A percentile compares a stretch with the other conserved stretches of the same genome.
phyloP scores from a whole-genome alignment of 2,888 invertebrate species.

The Pristionchus fissidentatus region DNA sequence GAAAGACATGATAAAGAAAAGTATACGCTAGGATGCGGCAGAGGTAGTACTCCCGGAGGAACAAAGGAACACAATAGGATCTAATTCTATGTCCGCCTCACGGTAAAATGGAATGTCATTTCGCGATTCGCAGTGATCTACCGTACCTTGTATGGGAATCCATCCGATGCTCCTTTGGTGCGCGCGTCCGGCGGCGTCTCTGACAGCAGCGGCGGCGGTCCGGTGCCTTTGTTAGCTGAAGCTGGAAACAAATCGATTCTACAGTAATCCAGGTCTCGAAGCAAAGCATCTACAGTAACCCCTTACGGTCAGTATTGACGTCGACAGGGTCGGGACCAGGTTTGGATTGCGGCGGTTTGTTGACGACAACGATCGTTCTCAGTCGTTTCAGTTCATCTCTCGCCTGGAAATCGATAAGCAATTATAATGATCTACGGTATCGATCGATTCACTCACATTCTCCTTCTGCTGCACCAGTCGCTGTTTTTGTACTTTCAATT shows the following conservation, averaged over 20 bases:
- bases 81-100: no score
- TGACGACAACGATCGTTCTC: not conserved
- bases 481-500: not conserved
- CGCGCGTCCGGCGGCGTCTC: constrained; percentile 32
- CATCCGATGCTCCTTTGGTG: no score
- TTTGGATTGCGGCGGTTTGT: not conserved
- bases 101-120: no score
- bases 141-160: no score
- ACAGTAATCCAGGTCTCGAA: not conserved
- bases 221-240: no score
- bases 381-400: not conserved
- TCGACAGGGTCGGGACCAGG: not conserved
- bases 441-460: not conserved
- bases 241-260: not conserved
- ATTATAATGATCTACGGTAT: not conserved
- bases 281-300: not conserved
- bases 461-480: not conserved
- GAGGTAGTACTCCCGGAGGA: no score
- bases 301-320: not conserved
- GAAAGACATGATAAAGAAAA: no score
- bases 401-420: not conserved
- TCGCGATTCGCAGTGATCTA: no score
- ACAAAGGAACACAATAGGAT: no score
- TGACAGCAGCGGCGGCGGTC: not conserved
- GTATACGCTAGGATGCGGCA: no score